These are phyloP conservation scores for Mythimna ferrago DNA, from an alignment of 2,888 invertebrate genomes.

Conservation along the genomic window DNA sequence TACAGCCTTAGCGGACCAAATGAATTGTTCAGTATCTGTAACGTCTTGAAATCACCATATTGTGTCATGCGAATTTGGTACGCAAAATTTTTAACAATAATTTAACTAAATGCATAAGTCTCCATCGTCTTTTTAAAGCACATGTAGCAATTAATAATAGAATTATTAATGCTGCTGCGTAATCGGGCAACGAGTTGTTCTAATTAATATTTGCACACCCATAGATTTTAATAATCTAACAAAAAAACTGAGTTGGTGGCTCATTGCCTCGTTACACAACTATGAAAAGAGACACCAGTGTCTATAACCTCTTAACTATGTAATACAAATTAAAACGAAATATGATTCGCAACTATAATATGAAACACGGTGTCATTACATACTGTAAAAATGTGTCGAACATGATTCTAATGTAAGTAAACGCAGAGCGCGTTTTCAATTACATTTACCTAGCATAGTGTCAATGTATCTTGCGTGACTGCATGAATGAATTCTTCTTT, in stretches of 20 bases:
- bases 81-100: not conserved
- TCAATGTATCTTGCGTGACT: slow-evolving; percentile 61
- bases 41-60: not conserved
- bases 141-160: not conserved
- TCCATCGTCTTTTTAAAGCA: not conserved
- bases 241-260: not conserved
- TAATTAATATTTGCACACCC: not conserved
- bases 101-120: not conserved
- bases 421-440: slow-evolving; percentile 35
- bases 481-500: slow-evolving; percentile 73
- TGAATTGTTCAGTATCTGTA: not conserved
- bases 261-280: not conserved
- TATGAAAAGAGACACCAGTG: not conserved
- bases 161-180: not conserved
- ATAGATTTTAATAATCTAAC: not conserved
- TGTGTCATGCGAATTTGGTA: not conserved
- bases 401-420: slow-evolving; percentile 36
- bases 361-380: slow-evolving; percentile 28
- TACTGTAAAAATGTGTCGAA: slow-evolving; percentile 16
- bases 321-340: slow-evolving; percentile 23
- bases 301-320: slow-evolving; percentile 18
- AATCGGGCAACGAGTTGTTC: not conserved
- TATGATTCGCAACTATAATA: slow-evolving; percentile 18
- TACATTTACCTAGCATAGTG: slow-evolving; percentile 58
- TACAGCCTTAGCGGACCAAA: too few relatives aligned